A percentile compares a stretch with the other conserved stretches of the same genome.
Evolutionary conservation across 2,888 invertebrate genomes (phyloP).

Genomic region (Cheilosia impressa): DNA sequence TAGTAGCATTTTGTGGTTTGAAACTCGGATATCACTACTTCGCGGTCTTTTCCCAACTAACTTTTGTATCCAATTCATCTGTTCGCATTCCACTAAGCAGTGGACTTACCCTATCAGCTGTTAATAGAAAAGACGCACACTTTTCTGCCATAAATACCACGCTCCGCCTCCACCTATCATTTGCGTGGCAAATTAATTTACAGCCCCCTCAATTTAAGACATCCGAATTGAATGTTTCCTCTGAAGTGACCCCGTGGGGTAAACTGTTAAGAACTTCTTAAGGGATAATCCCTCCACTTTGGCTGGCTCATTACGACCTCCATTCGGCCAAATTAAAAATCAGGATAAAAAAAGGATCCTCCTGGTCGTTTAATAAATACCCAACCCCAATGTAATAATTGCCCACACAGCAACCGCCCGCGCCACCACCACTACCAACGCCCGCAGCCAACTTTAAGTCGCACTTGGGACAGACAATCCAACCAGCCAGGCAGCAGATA

Average conservation of each 20-base stretch:
- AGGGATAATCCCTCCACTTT: constrained; percentile 64
- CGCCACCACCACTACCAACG: neutral
- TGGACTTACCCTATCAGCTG: too few species aligned
- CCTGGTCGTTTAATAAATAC: too few species aligned
- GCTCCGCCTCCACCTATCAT: too few species aligned
- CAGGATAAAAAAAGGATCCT: neutral
- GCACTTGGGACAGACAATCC: constrained; percentile 5
- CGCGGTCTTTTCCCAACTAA: too few species aligned
- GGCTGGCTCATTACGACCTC: constrained; percentile 39
- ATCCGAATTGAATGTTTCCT: neutral
- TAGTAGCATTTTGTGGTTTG: too few species aligned
- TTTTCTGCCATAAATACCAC: too few species aligned
- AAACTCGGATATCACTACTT: too few species aligned
- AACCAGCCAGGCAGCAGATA: neutral
- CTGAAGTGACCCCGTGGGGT: constrained; percentile 5
- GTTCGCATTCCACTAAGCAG: too few species aligned
- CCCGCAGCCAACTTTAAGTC: neutral
- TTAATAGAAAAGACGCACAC: too few species aligned
- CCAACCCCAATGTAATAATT: too few species aligned
- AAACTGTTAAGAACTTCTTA: constrained; percentile 43
- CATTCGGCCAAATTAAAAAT: constrained; percentile 60
- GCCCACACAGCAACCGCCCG: constrained; percentile 25
- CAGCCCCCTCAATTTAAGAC: neutral
- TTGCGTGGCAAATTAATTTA: neutral
- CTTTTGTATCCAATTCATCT: too few species aligned